Evolutionary conservation across 2,797 vertebrate genomes (phyloP), one percentile per base, ranked within the genome.

Genomic region (Linurgus olivaceus): DNA sequence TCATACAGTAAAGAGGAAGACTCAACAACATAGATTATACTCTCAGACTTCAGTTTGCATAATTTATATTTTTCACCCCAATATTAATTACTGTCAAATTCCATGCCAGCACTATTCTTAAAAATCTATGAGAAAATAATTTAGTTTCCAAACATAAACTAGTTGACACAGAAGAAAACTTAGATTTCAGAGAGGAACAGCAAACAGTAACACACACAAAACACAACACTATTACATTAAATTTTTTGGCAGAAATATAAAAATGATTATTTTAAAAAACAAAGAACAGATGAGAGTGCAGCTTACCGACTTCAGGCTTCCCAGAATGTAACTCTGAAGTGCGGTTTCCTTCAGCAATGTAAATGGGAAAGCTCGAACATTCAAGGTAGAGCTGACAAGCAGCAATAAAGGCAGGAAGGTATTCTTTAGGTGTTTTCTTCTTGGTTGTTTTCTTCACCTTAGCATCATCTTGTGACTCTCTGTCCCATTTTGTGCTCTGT

Each of bases 301-400:
- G 28, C 96, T 97, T 97, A 98, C 98, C 98, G 71, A 95, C 63
- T 63, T 98, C 98, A 90, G 96, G 79, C 70, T 97, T 98, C 44
- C 98, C 98, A 73, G 98, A 97, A 90, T 97, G 94, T 72, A 99
- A 96, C 21, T 99, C 98, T 10, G 99, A 98, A 72, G 99, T 98
- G 37, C 98, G 98, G 96, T 99, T 99, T 45, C 99, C 99, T 90
- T 99, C 99, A 88, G 99, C 99, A 48, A 99, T 99, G 97, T 99
- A 99, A 93, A 99, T 98, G 0, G 99, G 99, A 97, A 99, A 99
- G 97, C 99, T 99, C 28, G 99, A 99, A 97, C 99, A 99, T 97
- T 99, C 99, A 74, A 99, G 97, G 87, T 99, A 99, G 26, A 99
- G 98, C 97, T 99, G 99, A 79, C 99, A 99, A 75, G 99, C 99